Percentiles rank a stretch among this genome's conserved stretches.
phyloP scores from a whole-genome alignment of 2,113 vertebrate species.

The Chlorocebus sabaeus region DNA sequence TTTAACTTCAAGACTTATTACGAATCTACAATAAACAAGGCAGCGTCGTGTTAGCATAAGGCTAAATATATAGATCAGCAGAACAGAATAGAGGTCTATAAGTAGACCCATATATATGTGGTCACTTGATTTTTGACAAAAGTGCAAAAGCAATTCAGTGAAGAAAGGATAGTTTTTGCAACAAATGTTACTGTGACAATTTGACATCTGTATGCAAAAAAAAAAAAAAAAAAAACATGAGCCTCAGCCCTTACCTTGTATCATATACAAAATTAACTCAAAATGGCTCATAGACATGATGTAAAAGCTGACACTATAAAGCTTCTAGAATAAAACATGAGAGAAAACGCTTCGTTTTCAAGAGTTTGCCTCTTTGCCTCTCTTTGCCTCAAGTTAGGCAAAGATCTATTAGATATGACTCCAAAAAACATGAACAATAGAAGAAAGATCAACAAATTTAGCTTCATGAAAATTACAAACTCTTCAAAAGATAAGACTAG shows the following conservation, averaged over 20 bases:
- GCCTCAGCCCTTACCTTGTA: not conserved
- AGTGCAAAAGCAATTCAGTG: not conserved
- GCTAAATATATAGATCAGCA: not conserved
- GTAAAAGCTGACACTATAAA: slow-evolving; percentile 1
- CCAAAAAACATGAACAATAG: not conserved
- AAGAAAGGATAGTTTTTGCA: not conserved
- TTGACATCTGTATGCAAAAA: not conserved
- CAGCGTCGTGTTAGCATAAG: not conserved
- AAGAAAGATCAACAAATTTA: not conserved
- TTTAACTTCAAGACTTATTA: not conserved
- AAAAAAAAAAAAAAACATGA: not conserved
- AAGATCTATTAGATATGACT: not conserved
- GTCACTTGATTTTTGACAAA: slow-evolving; percentile 15
- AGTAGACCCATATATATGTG: not conserved
- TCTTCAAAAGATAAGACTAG: not conserved
- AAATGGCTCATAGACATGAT: not conserved
- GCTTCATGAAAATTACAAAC: not conserved
- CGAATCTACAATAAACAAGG: not conserved
- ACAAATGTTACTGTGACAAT: not conserved
- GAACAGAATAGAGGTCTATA: not conserved
- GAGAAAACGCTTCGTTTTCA: not conserved
- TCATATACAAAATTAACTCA: not conserved
- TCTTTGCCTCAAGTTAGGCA: not conserved
- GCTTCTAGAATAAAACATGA: not conserved
- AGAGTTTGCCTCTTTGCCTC: no score